Evolutionary conservation across 2,888 invertebrate species (phyloP), one percentile per base, ranked within the genome.

Genomic region (Dicranocentrus wangi): DNA sequence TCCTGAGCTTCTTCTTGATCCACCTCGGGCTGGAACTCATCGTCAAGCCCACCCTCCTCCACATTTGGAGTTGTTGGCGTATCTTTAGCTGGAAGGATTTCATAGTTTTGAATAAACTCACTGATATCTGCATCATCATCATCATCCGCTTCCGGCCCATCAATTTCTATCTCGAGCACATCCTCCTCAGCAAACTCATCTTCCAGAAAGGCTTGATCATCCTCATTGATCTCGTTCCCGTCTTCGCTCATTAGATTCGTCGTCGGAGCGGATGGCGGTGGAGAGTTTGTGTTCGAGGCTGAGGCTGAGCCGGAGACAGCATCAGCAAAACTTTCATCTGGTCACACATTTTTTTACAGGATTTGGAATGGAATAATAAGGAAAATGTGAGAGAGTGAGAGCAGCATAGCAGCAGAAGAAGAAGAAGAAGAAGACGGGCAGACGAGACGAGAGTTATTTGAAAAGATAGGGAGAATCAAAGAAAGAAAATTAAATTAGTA

Each of bases 101-200:
- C 82, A 79, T 83, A 86, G 73, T 86, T 85, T 72, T 86, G 84
- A 66, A 86, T 83, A 65, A 86, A 84, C 23, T 84, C 82, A 79
- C 83, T 85, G 23, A 83, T 68, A 66, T 83, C 2, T 3, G 47
- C 47, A 10, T 47, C 47, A 7, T 7, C n/a, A 10, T 47, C 47
- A 51, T 85, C 85, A 15, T n/a, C 2, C 13, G 47, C 47, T n/a
- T 47, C 47, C 47, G 47, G 2, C 7, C 15, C 47, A 51, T 85
- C 85, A 15, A 77, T 71, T 17, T 84, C 84, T 23, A 81, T 77
- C 28, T 81, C 80, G 21, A 84, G 60, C 25, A 76, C 73, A 25
- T 77, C 76, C 43, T 71, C 82, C 1, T 70, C 81, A 77, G 28
- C 21, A 27, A n/a, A 60, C n/a, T 60, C 60, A 10, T 60, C 60